Base-by-base conservation (phyloP, 1,140 invertebrate genomes). In the Macrotrachela quadricornifera region DNA sequence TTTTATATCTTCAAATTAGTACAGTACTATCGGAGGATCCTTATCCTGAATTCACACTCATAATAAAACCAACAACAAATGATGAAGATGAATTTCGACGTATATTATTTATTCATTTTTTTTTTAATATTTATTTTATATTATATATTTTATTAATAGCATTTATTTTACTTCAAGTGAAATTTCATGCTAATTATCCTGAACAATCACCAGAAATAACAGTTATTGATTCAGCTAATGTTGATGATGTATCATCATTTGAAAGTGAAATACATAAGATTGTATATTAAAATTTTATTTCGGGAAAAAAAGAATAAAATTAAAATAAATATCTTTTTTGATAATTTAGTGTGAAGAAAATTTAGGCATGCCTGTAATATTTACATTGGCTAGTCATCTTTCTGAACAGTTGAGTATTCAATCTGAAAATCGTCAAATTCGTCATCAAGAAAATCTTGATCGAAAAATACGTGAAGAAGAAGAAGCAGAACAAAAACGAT, bases 311-410 rank as follows among this genome's bases (percentile, higher is more conserved):
- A n/a, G n/a, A n/a, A n/a, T n/a, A n/a, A n/a, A n/a, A n/a, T n/a
- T n/a, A n/a, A n/a, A n/a, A n/a, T n/a, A n/a, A n/a, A n/a, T n/a
- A n/a, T n/a, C 2, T 30, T 8, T 30, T 4, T 30, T 8, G 21
- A 30, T 30, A 30, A 4, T 30, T 30, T 30, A 30, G 21, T 30
- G 21, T 30, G 21, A 30, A 56, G 83, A 88, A 64, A 92, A 90
- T 73, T 61, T 92, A 55, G 90, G 90, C 4, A 94, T 87, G 80
- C 87, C 86, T 13, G 92, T 95, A 86, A 78, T 95, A 30, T 96
- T 94, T 66, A 92, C 86, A 21, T 68, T 96, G 60, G 86, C 94
- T 4, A 88, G 85, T 45, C 77, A 80, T 49, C 80, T 84, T 9
- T 81, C 87, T 69, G 90, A 96, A 69, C 61, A 61, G 50, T 55